Base-by-base conservation (phyloP, 2,797 vertebrate genomes). In the Hypotaenidia philippensis region DNA sequence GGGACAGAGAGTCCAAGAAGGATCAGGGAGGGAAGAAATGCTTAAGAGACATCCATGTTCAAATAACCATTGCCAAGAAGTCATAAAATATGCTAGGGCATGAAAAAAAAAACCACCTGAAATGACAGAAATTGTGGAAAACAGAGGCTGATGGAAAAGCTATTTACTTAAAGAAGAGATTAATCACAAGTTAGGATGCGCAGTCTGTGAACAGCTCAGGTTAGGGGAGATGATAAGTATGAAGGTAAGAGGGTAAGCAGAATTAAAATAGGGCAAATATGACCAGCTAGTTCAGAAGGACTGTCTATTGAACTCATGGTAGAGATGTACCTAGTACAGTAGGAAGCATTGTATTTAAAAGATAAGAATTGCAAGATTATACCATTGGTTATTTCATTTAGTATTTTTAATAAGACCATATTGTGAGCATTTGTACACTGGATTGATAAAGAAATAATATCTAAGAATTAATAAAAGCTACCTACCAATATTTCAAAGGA, bases 81-180 rank as follows among this genome's bases (percentile, higher is more conserved):
- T 50, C 45, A 61, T 87, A 94, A 94, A 94, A 91, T 93, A 94
- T 88, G 83, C 70, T 18, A 63, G 32, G 16, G 12, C 91, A 93
- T 88, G 89, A 80, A 95, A 84, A 93, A 38, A 82, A 19, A 4
- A 4, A 9, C 41, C 41, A 44, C 41, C 41, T 52, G 23, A 86
- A 53, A 59, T 74, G 38, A 90, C n/a, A 60, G 79, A 77, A 92
- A 60, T 3, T 63, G 23, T 83, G 29, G 40, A 76, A 84, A 93
- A 23, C 53, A 89, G 52, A 52, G 23, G 32, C 29, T 90, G 81
- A 80, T n/a, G 60, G 49, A 89, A 87, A 87, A 92, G 18, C 27
- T 84, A 49, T 70, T 92, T 79, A 29, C 36, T 80, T 85, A 84
- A 83, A 90, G n/a, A 81, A 94, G 15, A 86, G 7, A 81, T 78